These are phyloP conservation scores for Loris lydekkerianus DNA, from an alignment of 2,797 vertebrate genomes.

Conservation along the genomic window DNA sequence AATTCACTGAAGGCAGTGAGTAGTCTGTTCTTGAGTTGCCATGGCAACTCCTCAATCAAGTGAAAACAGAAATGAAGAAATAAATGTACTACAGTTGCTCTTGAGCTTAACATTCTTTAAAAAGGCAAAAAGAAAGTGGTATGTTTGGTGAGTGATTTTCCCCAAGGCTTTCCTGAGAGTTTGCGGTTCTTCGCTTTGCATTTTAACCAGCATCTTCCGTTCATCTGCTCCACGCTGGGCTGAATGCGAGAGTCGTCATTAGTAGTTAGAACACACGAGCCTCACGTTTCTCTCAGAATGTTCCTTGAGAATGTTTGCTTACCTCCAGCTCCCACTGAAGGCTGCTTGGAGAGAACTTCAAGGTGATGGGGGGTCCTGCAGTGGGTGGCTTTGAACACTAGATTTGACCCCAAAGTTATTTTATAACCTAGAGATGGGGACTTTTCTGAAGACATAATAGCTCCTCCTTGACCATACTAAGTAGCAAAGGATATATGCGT, in stretches of 20 bases:
- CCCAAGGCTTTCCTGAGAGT: slow-evolving; percentile 9
- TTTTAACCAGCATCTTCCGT: neutral
- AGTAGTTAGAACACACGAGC: neutral
- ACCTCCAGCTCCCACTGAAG: neutral
- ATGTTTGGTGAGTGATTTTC: neutral
- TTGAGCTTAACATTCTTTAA: slow-evolving; percentile 55
- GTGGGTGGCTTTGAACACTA: neutral
- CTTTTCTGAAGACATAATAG: neutral
- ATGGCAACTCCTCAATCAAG: slow-evolving; percentile 88
- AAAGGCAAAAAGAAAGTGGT: neutral
- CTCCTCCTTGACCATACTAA: neutral
- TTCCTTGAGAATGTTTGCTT: neutral
- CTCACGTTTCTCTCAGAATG: neutral
- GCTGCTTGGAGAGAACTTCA: neutral
- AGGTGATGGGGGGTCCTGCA: neutral
- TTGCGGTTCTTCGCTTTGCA: neutral
- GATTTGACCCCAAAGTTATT: neutral
- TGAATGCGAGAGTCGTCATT: neutral
- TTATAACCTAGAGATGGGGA: neutral
- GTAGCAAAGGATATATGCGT: neutral
- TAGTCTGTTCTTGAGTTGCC: slow-evolving; percentile 86
- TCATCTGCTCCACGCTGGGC: neutral
- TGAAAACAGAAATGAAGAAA: slow-evolving; percentile 76
- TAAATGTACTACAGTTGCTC: slow-evolving; percentile 83
- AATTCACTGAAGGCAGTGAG: slow-evolving; percentile 86